phyloP scores from a whole-genome alignment of 2,113 vertebrate species.

The Platichthys flesus region DNA sequence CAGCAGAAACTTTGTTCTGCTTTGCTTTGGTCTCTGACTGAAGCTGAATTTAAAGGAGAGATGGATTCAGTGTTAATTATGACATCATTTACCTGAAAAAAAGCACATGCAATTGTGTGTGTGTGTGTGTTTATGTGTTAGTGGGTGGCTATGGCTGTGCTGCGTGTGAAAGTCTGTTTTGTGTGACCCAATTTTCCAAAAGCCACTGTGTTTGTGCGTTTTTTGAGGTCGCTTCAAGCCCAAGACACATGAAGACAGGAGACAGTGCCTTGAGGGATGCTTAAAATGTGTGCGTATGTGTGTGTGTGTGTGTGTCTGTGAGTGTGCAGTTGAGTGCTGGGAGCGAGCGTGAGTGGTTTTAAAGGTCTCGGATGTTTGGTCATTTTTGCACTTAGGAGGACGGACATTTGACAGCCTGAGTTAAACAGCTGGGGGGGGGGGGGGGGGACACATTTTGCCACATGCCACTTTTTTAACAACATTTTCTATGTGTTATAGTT shows the following conservation, averaged over 20 bases:
- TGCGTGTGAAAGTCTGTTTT: conserved; percentile 46
- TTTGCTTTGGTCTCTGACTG: background rate
- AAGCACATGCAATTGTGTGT: background rate
- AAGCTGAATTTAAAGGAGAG: no score
- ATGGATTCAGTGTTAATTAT: no score
- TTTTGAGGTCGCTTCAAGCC: conserved; percentile 41
- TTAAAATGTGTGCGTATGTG: conserved; percentile 26
- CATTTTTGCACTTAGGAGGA: conserved; percentile 13
- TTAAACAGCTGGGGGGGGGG: background rate
- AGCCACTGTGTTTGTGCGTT: conserved; percentile 39
- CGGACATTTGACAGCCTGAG: conserved; percentile 17
- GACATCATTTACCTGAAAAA: background rate
- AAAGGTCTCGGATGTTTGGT: conserved; percentile 25
- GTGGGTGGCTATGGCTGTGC: conserved; percentile 8
- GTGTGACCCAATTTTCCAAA: conserved; percentile 67
- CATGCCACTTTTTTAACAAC: background rate
- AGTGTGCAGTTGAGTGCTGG: conserved; percentile 23
- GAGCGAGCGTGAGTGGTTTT: conserved; percentile 8
- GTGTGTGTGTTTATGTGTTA: background rate
- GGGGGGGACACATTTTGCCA: background rate
- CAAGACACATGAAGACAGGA: conserved; percentile 45
- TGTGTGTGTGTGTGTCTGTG: background rate
- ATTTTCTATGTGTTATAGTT: background rate
- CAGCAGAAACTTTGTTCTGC: background rate
- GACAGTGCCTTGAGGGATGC: conserved; percentile 47